Base-by-base conservation (phyloP, 1,140 invertebrate genomes). In the Aleiodes sp. region DNA sequence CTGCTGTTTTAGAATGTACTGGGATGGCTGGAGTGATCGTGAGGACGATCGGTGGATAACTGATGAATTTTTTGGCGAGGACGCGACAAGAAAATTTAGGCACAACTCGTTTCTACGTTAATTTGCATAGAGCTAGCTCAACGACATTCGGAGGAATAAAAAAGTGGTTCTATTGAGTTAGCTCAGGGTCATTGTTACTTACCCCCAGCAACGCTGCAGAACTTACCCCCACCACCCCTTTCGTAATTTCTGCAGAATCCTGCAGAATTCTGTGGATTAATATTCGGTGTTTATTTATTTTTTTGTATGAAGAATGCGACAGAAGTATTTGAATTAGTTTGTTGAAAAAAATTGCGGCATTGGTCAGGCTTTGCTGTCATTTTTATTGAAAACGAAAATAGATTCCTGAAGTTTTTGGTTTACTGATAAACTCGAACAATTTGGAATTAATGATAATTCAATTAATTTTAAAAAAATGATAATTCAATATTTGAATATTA, bases 71-170 rank as follows among this genome's bases (percentile, higher is more conserved):
- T 73, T 69, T 71, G 68, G 71, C 61, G 72, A 74, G 67, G 37
- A 64, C 63, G 57, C 7, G 57, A 29, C 10, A 61, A 14, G 31
- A 16, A 9, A 65, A 72, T 72, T 70, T 65, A 68, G 68, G 74
- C 78, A 80, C 76, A 78, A 82, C 81, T 73, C 60, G 81, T 82
- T 82, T 75, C 60, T 68, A 65, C 10, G 29, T 16, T 75, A 66
- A 86, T 85, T 86, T 85, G 84, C 84, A 86, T 85, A 83, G 80
- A 86, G 84, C 84, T 84, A 78, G 77, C 72, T 77, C n/a, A 69
- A 59, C 60, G 43, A n/a, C 65, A 71, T 80, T 79, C 77, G 75
- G 64, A 70, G 46, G 72, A 72, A 73, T 79, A 81, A 80, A 78
- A 63, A 77, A 75, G 75, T 74, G 46, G 76, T 76, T 81, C 72